Evolutionary conservation across 1,140 invertebrate species (phyloP).

Genomic region (Achatina immaculata): DNA sequence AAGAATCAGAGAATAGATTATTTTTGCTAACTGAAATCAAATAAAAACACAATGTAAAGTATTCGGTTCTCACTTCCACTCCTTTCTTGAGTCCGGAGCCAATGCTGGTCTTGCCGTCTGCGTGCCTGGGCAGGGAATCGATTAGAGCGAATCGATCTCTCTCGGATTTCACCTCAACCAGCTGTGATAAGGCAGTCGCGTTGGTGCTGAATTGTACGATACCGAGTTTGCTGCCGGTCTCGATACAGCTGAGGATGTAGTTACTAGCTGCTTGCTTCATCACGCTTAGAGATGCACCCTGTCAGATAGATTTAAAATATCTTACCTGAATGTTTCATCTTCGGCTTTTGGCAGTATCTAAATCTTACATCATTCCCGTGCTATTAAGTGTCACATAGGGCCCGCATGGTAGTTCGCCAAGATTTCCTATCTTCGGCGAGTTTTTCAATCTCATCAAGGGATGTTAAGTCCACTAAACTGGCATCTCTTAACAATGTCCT

Average conservation of each 20-base stretch:
- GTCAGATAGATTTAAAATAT: neutral
- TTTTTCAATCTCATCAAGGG: no score
- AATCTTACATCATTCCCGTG: no score
- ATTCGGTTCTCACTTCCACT: slow-evolving; percentile 39
- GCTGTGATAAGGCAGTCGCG: slow-evolving; percentile 39
- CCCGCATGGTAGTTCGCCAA: no score
- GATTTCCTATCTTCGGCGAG: no score
- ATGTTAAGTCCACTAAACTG: no score
- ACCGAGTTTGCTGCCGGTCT: slow-evolving; percentile 46
- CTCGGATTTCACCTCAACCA: slow-evolving; percentile 40
- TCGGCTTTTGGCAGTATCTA: no score
- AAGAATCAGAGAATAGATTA: no score
- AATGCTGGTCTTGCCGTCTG: slow-evolving; percentile 49
- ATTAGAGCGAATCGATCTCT: slow-evolving; percentile 42
- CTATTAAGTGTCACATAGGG: no score
- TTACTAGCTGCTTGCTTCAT: slow-evolving; percentile 50
- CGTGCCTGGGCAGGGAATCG: slow-evolving; percentile 38
- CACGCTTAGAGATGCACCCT: slow-evolving; percentile 46
- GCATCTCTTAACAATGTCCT: no score
- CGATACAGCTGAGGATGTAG: slow-evolving; percentile 46
- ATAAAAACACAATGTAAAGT: no score
- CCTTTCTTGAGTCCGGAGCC: slow-evolving; percentile 46
- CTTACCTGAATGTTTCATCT: no score
- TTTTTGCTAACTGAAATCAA: no score
- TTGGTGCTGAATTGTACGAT: slow-evolving; percentile 50